Base-by-base conservation (phyloP, 2,888 invertebrate genomes). In the Oegoconia quadripuncta region DNA sequence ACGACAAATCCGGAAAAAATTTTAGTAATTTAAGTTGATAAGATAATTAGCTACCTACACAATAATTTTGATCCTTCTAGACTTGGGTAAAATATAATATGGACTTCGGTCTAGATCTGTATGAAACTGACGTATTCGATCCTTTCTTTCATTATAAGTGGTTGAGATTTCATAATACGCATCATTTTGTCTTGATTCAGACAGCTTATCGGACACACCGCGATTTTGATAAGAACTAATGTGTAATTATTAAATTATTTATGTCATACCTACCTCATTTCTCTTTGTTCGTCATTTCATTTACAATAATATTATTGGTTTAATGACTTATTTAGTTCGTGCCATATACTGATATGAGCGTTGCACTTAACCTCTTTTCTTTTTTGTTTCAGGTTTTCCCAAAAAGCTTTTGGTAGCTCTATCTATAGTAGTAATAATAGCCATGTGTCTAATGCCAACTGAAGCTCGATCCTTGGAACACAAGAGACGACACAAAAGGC, bases 401-500 rank as follows among this genome's bases (percentile, higher is more conserved):
- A 87, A 82, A 79, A 86, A 77, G 84, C 84, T 86, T 69, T 77
- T 86, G 74, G 76, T 84, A 76, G 86, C 83, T 79, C 67, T 75
- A 71, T 74, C 80, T 50, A 52, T 87, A 68, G 60, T 83, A 59
- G 64, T 80, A 50, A 67, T 87, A 55, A 55, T 87, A 60, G 67
- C 80, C 37, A 86, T 83, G 84, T 77, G 79, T 59, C 64, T 83
- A 47, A 75, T 69, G 53, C 75, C 80, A 56, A 61, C 64, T 29
- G 84, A 84, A 48, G 78, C 77, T 39, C 65, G 75, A 25, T 50
- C 75, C 36, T 39, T 74, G 37, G 74, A 74, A 34, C 76, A 76
- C 48, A 81, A 59, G 50, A 55, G 68, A 41, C 63, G 84, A 41
- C 84, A 82, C 52, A 74, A 70, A 48, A 66, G 65, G 57, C 59